phyloP scores from a whole-genome alignment of 2,797 vertebrate species.

The Distichodus sexfasciatus region DNA sequence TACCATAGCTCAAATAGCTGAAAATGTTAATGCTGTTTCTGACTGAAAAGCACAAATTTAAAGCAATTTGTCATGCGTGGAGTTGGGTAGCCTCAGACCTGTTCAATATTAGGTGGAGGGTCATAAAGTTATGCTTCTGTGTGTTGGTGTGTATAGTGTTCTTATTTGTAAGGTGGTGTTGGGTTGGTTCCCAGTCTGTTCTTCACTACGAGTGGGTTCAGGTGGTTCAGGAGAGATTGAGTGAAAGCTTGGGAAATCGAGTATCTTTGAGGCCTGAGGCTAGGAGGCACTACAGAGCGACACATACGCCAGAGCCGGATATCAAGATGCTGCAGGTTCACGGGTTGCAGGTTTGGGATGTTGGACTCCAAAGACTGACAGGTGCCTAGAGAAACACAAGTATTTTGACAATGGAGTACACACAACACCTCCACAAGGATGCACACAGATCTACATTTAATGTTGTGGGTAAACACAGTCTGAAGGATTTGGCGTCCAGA shows the following conservation, averaged over 20 bases:
- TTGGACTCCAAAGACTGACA: conserved; percentile 14
- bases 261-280: conserved; percentile 4
- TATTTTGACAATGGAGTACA: not conserved
- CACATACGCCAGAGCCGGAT: conserved; percentile 35
- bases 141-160: not conserved
- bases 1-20: too few relatives aligned
- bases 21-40: too few relatives aligned
- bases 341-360: conserved; percentile 4
- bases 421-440: not conserved
- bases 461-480: not conserved
- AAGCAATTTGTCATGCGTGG: too few relatives aligned
- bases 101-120: too few relatives aligned
- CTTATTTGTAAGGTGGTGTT: conserved; percentile 5
- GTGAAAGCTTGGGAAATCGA: conserved; percentile 41
- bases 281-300: conserved; percentile 8
- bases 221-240: conserved; percentile 24
- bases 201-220: conserved; percentile 7
- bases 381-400: not conserved
- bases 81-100: too few relatives aligned
- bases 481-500: not conserved
- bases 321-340: conserved; percentile 6
- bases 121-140: not conserved
- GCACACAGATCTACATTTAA: not conserved
- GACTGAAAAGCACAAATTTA: too few relatives aligned
- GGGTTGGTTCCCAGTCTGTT: not conserved